A percentile compares a stretch with the other conserved stretches of the same genome.
phyloP scores from a whole-genome alignment of 2,113 vertebrate genomes.

The Campylomormyrus tamandua region DNA sequence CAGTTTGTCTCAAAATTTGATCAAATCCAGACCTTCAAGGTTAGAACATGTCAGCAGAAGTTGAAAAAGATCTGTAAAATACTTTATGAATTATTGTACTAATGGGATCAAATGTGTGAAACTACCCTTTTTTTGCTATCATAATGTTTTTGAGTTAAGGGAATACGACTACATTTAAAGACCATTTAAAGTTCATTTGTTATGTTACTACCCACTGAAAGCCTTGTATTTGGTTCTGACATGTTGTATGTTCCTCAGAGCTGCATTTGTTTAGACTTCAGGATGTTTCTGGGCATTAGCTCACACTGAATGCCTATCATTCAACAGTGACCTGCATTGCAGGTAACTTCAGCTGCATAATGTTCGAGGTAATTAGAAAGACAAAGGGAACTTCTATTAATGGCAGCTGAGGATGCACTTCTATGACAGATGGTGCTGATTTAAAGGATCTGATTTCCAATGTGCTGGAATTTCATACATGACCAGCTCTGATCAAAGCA shows the following conservation, averaged over 20 bases:
- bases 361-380: slow-evolving; percentile 3
- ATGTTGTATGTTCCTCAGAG: slow-evolving; percentile 30
- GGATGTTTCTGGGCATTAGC: slow-evolving; percentile 27
- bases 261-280: slow-evolving; percentile 42
- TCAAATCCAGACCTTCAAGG: neutral
- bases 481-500: slow-evolving; percentile 57
- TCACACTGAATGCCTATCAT: slow-evolving; percentile 50
- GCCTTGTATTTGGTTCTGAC: neutral
- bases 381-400: slow-evolving; percentile 14
- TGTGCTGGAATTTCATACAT: slow-evolving; percentile 48
- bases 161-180: neutral
- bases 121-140: neutral
- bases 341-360: slow-evolving; percentile 48
- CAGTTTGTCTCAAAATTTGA: neutral
- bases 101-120: neutral
- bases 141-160: neutral
- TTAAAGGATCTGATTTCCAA: slow-evolving; percentile 50
- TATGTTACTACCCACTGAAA: neutral
- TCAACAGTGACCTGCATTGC: slow-evolving; percentile 54
- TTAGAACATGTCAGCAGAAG: neutral
- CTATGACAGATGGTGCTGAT: slow-evolving; percentile 64
- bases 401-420: slow-evolving; percentile 42
- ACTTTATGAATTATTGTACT: neutral
- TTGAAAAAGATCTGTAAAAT: neutral
- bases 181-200: neutral